Percentiles rank a stretch among this genome's conserved stretches.
These are phyloP conservation scores for Chitala chitala DNA, from an alignment of 2,113 vertebrate genomes.

Conservation along the genomic window DNA sequence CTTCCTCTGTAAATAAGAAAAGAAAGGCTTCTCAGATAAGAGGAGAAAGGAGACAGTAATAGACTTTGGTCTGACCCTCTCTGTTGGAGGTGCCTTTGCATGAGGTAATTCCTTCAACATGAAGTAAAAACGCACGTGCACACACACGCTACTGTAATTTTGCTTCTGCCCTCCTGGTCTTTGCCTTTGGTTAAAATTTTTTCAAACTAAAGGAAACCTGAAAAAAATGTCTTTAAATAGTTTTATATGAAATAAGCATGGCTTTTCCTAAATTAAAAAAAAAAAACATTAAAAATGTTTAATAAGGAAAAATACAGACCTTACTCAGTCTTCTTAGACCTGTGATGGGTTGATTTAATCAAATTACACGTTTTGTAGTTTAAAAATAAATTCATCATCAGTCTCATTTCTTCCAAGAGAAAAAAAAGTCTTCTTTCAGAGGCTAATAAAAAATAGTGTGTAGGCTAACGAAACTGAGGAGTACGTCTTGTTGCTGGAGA, in stretches of 20 bases:
- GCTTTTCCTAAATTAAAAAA: background rate
- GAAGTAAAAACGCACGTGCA: slow-evolving; percentile 17
- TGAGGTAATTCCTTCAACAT: slow-evolving; percentile 55
- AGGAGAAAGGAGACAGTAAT: slow-evolving; percentile 38
- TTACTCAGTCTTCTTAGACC: background rate
- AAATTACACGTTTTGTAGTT: background rate
- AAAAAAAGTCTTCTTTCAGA: background rate
- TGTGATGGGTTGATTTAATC: background rate
- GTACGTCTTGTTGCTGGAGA: slow-evolving; percentile 1
- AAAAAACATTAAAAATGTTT: background rate
- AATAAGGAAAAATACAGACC: background rate
- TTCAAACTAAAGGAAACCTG: background rate
- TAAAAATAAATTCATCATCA: background rate
- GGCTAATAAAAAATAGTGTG: slow-evolving; percentile 16
- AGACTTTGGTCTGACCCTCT: slow-evolving; percentile 48
- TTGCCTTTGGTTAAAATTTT: background rate
- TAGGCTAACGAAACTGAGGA: background rate
- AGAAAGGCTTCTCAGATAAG: slow-evolving; percentile 54
- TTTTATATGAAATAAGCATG: background rate
- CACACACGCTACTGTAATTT: no score
- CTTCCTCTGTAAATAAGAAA: slow-evolving; percentile 54
- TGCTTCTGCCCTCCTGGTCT: no score
- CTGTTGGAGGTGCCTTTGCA: slow-evolving; percentile 44
- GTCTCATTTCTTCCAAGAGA: background rate
- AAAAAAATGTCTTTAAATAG: background rate